Evolutionary conservation across 2,797 vertebrate genomes (phyloP).

Genomic region (Staurois parvus): DNA sequence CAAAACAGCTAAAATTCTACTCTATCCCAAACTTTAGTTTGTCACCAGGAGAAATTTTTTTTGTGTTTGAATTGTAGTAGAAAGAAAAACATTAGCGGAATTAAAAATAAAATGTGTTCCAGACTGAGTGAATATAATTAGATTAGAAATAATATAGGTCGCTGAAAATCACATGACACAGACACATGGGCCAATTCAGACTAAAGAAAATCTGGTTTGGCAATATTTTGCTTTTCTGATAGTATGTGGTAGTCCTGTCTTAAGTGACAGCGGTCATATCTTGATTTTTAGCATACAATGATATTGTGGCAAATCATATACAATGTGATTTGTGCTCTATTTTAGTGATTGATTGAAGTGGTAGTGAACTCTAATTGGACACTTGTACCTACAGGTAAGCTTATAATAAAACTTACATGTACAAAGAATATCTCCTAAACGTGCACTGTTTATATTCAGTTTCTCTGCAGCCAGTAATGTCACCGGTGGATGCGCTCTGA

Average conservation of each 20-base stretch:
- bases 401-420: no score
- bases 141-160: conserved; percentile 41
- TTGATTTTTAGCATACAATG: background rate
- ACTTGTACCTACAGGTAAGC: no score
- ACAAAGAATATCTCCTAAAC: no score
- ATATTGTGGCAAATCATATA: background rate
- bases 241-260: background rate
- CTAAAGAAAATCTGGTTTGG: background rate
- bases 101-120: conserved; percentile 26
- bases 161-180: conserved; percentile 7
- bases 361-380: no score
- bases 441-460: no score
- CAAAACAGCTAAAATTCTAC: conserved; percentile 8
- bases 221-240: conserved; percentile 1
- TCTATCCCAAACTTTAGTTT: no score
- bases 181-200: background rate
- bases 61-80: conserved; percentile 11
- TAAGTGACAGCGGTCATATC: background rate
- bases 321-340: no score
- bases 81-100: conserved; percentile 39
- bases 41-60: conserved; percentile 28
- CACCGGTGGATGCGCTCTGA: no score
- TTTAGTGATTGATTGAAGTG: no score
- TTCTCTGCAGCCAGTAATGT: no score
- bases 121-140: conserved; percentile 46